phyloP scores from a whole-genome alignment of 2,888 invertebrate genomes.

The Pseudanteris insignis region DNA sequence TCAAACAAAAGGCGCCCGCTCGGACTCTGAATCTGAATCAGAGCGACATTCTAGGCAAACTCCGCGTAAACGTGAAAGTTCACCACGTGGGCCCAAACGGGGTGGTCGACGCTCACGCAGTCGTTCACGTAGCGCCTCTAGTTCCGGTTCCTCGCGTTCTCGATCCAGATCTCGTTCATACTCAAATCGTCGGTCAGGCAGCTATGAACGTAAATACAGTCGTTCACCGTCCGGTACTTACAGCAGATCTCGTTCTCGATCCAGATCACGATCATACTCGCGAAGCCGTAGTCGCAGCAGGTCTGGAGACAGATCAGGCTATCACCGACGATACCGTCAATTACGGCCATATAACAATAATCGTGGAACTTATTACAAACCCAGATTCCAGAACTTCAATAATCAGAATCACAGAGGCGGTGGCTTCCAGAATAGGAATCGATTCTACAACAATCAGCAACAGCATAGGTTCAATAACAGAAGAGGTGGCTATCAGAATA shows the following conservation, averaged over 20 bases:
- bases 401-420: constrained; percentile 69
- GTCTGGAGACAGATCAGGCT: constrained; percentile 62
- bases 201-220: constrained; percentile 63
- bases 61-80: constrained; percentile 67
- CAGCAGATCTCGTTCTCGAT: constrained; percentile 62
- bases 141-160: constrained; percentile 69
- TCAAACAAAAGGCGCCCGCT: constrained; percentile 71
- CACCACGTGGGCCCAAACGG: constrained; percentile 50
- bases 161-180: constrained; percentile 67
- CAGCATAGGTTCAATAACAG: constrained; percentile 60
- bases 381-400: constrained; percentile 76
- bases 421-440: constrained; percentile 61
- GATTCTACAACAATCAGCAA: constrained; percentile 54
- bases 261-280: constrained; percentile 72
- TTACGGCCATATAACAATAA: constrained; percentile 70
- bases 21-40: constrained; percentile 67
- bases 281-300: constrained; percentile 68
- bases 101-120: constrained; percentile 60
- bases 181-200: constrained; percentile 62
- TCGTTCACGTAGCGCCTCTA: constrained; percentile 70
- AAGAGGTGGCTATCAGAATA: constrained; percentile 55
- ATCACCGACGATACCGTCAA: constrained; percentile 61
- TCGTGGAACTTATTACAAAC: constrained; percentile 82
- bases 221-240: constrained; percentile 62
- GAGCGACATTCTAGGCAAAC: constrained; percentile 58